phyloP scores from a whole-genome alignment of 2,113 vertebrate genomes.

The Turdus rufiventris region DNA sequence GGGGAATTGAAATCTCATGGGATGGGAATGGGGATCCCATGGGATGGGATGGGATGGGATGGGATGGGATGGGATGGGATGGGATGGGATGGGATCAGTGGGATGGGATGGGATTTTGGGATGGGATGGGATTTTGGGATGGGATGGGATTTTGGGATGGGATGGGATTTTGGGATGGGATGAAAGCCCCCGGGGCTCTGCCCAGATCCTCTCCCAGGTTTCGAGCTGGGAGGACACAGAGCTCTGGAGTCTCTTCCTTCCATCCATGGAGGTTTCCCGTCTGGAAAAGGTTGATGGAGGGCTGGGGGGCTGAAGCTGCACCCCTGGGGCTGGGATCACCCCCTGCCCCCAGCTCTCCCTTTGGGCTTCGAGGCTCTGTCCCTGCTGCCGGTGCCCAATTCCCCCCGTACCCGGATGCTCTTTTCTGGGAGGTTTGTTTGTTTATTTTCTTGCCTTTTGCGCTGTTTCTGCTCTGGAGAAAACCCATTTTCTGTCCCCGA shows the following conservation, averaged over 20 bases:
- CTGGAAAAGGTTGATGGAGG: accelerated
- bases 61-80: too few relatives aligned
- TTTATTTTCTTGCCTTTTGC: background rate
- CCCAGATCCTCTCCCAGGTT: background rate
- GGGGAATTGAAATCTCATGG: accelerated
- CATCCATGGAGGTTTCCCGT: accelerated
- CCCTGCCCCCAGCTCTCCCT: background rate
- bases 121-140: too few relatives aligned
- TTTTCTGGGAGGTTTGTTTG: background rate
- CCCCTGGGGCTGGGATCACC: accelerated
- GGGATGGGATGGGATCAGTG: too few relatives aligned
- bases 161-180: too few relatives aligned
- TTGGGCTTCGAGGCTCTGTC: background rate
- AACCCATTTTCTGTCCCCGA: background rate
- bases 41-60: too few relatives aligned
- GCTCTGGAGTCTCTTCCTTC: accelerated
- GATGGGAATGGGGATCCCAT: background rate
- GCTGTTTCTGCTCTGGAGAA: background rate
- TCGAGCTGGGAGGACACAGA: background rate
- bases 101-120: too few relatives aligned
- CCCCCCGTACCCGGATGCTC: accelerated
- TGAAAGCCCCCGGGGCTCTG: background rate
- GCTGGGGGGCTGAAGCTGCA: background rate
- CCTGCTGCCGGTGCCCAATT: accelerated
- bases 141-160: too few relatives aligned